A percentile compares a stretch with the other conserved stretches of the same genome.
Evolutionary conservation across 2,888 invertebrate genomes (phyloP).

Genomic region (Synanthedon tipuliformis): DNA sequence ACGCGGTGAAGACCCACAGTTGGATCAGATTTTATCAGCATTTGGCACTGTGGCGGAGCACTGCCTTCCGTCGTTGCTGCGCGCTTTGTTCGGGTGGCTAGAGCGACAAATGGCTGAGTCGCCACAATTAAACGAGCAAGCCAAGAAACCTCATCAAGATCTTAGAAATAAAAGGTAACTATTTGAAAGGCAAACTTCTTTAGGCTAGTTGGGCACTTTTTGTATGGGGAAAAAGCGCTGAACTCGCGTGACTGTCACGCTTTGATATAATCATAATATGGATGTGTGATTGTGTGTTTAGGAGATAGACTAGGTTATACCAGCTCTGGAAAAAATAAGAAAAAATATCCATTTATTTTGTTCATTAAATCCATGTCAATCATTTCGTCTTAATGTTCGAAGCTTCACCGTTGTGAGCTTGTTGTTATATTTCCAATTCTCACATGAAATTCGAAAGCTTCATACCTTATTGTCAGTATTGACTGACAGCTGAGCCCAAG

Average conservation of each 20-base stretch:
- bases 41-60: constrained; percentile 97
- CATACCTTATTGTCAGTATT: too few species aligned
- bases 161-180: constrained; percentile 56
- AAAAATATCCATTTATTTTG: too few species aligned
- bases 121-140: constrained; percentile 59
- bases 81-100: constrained; percentile 95
- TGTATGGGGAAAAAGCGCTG: too few species aligned
- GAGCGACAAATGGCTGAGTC: constrained; percentile 84
- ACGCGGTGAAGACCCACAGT: constrained; percentile 94
- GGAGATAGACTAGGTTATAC: background rate
- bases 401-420: too few species aligned
- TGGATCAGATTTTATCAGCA: constrained; percentile 92
- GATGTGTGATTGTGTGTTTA: background rate
- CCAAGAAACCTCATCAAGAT: constrained; percentile 70
- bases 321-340: too few species aligned
- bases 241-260: too few species aligned
- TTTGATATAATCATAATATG: background rate
- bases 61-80: constrained; percentile 93
- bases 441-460: too few species aligned
- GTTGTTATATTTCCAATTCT: too few species aligned
- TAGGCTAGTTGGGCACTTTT: background rate
- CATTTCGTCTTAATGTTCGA: too few species aligned
- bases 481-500: too few species aligned
- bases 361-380: too few species aligned
- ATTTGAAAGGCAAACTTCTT: background rate